These are phyloP conservation scores for Gasterosteus aculeatus DNA, from an alignment of 2,113 vertebrate genomes.

Conservation along the genomic window DNA sequence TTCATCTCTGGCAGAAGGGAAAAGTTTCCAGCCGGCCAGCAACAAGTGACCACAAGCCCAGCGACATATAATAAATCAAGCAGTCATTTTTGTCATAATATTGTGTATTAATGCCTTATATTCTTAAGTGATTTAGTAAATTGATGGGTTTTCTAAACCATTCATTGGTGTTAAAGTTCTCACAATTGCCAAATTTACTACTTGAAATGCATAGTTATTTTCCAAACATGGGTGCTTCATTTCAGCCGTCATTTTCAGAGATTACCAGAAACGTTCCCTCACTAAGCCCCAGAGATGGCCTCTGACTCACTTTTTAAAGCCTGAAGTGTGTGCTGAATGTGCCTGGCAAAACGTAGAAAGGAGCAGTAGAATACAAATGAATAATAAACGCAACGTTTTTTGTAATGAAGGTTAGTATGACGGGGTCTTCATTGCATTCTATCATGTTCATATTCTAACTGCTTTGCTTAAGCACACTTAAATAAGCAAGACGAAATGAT, in stretches of 20 bases:
- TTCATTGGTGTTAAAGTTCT: background rate
- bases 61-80: background rate
- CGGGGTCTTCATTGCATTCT: too few species aligned
- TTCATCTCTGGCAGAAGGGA: constrained; percentile 15
- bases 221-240: background rate
- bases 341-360: too few species aligned
- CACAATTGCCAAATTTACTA: background rate
- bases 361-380: background rate
- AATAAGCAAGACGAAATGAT: too few species aligned
- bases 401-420: too few species aligned
- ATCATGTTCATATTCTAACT: too few species aligned
- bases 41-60: background rate
- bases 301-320: background rate
- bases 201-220: background rate
- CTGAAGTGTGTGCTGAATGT: background rate
- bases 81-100: background rate
- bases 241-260: background rate
- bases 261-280: too few species aligned
- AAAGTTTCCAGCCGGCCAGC: constrained; percentile 1
- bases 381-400: too few species aligned
- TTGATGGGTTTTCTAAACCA: background rate
- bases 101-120: background rate
- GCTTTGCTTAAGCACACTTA: too few species aligned
- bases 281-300: background rate
- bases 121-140: background rate